Evolutionary conservation across 1,140 invertebrate genomes (phyloP).

Genomic region (Cydia strobilella): DNA sequence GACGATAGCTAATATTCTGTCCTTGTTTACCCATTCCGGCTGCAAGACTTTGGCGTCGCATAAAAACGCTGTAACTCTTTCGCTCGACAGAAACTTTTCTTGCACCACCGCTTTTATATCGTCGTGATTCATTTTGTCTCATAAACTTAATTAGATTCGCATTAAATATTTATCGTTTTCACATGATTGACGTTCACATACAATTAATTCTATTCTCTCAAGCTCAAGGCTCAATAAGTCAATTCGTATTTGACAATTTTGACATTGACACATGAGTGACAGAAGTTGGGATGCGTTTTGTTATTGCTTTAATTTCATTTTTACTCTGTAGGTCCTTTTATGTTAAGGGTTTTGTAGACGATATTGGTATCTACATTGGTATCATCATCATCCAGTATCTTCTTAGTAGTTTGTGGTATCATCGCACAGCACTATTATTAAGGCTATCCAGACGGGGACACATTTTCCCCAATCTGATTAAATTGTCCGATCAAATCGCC

Average conservation of each 20-base stretch:
- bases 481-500: no score
- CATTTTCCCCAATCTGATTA: no score
- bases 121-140: slow-evolving; percentile 72
- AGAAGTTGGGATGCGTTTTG: not conserved
- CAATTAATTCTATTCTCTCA: not conserved
- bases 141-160: slow-evolving; percentile 44
- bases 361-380: no score
- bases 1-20: slow-evolving; percentile 74
- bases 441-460: no score
- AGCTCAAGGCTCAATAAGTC: not conserved
- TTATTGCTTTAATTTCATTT: not conserved
- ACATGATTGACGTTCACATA: slow-evolving; percentile 35
- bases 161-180: slow-evolving; percentile 34
- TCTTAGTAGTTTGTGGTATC: no score
- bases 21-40: slow-evolving; percentile 71
- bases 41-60: slow-evolving; percentile 73
- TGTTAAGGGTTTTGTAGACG: no score
- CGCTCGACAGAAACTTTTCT: slow-evolving; percentile 83
- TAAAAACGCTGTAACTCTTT: slow-evolving; percentile 78
- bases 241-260: slow-evolving; percentile 11
- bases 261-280: slow-evolving; percentile 5
- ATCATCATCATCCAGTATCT: no score
- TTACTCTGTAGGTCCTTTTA: no score
- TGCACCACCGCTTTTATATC: slow-evolving; percentile 79
- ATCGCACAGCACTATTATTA: no score